phyloP scores from a whole-genome alignment of 2,113 vertebrate genomes.

The Mesembrinibis cayennensis region DNA sequence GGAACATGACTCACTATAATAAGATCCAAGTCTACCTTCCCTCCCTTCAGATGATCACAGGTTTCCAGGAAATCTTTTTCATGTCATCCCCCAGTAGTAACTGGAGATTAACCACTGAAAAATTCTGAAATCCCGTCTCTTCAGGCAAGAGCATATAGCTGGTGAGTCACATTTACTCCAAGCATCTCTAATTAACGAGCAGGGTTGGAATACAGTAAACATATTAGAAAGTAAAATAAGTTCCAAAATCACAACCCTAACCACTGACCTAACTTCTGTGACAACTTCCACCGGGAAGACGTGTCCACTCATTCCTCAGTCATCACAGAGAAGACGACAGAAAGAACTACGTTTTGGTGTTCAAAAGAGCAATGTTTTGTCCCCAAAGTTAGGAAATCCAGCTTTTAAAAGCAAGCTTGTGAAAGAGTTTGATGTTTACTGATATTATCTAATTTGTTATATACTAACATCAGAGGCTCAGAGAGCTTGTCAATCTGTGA shows the following conservation, averaged over 20 bases:
- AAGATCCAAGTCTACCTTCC: not conserved
- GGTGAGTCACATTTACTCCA: not conserved
- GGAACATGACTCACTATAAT: not conserved
- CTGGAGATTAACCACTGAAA: not conserved
- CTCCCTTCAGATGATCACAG: not conserved
- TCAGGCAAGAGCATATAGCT: not conserved
- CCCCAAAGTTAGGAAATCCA: not conserved
- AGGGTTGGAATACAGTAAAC: not conserved
- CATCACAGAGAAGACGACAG: not conserved
- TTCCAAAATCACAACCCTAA: not conserved
- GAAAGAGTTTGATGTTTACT: not conserved
- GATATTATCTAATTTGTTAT: not conserved
- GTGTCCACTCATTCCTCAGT: not conserved
- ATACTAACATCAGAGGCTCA: not conserved
- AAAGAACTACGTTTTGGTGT: not conserved
- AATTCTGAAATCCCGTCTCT: not conserved
- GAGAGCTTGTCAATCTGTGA: not conserved
- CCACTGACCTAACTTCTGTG: not conserved
- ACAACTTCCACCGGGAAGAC: not conserved
- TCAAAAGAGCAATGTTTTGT: not conserved
- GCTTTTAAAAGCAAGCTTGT: not conserved
- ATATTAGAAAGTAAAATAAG: not conserved
- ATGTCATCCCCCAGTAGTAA: not conserved
- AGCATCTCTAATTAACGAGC: not conserved
- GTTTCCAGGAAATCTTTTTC: not conserved